These are phyloP conservation scores for Rhynchonycteris naso DNA, from an alignment of 2,797 vertebrate genomes.

Conservation along the genomic window DNA sequence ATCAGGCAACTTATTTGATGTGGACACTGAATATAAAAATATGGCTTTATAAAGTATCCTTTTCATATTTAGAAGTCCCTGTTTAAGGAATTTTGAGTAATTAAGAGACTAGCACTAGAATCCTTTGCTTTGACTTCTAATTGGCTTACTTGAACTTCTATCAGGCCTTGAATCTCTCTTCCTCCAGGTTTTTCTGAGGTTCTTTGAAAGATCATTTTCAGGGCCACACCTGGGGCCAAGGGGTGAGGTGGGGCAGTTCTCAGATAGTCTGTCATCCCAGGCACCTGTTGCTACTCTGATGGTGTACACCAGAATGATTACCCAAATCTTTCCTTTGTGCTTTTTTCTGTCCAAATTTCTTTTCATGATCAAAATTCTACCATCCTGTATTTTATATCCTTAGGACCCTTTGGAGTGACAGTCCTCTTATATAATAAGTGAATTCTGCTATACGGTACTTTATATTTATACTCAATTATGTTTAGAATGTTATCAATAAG, in stretches of 20 bases:
- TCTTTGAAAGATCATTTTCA: background rate
- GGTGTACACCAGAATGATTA: rapidly evolving
- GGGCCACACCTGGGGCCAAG: background rate
- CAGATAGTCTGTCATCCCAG: background rate
- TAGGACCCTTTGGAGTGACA: background rate
- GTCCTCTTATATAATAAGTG: background rate
- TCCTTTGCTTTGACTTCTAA: background rate
- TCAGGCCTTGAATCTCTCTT: background rate
- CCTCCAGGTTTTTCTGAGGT: background rate
- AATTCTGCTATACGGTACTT: background rate
- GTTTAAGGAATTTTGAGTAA: background rate
- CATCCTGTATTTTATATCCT: background rate
- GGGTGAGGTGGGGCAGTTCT: background rate
- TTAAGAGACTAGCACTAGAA: background rate
- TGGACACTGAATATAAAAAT: slow-evolving; percentile 9
- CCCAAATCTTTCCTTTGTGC: background rate
- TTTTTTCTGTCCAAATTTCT: background rate
- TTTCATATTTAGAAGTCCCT: background rate
- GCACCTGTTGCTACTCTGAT: background rate
- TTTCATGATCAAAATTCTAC: background rate
- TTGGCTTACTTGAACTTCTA: background rate
- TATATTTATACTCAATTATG: background rate
- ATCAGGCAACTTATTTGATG: background rate
- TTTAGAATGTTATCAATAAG: background rate
- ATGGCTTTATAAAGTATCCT: background rate